Percentiles rank a stretch among this genome's conserved stretches.
Evolutionary conservation across 2,797 vertebrate species (phyloP).

Genomic region (Sebastes matsubarae): DNA sequence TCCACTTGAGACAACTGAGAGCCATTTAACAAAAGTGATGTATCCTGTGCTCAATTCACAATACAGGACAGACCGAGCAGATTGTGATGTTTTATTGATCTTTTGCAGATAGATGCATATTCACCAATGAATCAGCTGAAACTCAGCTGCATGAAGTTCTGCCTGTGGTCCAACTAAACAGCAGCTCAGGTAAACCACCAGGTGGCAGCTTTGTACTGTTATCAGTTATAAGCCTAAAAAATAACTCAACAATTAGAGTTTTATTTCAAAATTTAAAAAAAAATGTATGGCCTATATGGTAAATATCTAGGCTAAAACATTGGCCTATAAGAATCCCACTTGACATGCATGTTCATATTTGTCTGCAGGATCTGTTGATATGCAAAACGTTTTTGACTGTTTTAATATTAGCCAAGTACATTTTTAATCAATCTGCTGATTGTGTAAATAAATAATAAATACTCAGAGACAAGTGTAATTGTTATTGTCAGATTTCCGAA

Average conservation of each 20-base stretch:
- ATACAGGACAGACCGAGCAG: accelerated
- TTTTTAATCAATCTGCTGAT: background rate
- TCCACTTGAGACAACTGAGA: too few relatives aligned
- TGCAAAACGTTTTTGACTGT: background rate
- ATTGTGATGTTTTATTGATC: background rate
- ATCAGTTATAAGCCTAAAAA: background rate
- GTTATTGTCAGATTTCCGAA: background rate
- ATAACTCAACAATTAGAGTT: background rate
- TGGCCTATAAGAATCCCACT: background rate
- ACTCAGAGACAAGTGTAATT: background rate
- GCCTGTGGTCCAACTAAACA: background rate
- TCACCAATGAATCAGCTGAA: background rate
- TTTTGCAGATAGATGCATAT: background rate
- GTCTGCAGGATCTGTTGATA: background rate
- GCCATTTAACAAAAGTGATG: background rate
- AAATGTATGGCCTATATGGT: background rate
- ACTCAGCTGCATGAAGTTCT: background rate
- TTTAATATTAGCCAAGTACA: background rate
- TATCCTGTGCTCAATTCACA: background rate
- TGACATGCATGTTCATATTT: background rate
- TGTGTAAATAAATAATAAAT: background rate
- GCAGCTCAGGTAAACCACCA: background rate
- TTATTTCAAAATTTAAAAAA: background rate
- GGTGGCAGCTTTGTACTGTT: background rate
- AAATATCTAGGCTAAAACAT: background rate